A percentile compares a stretch with the other conserved stretches of the same genome.
These are phyloP conservation scores for Plebejus melissa DNA, from an alignment of 2,888 invertebrate species.

Conservation along the genomic window DNA sequence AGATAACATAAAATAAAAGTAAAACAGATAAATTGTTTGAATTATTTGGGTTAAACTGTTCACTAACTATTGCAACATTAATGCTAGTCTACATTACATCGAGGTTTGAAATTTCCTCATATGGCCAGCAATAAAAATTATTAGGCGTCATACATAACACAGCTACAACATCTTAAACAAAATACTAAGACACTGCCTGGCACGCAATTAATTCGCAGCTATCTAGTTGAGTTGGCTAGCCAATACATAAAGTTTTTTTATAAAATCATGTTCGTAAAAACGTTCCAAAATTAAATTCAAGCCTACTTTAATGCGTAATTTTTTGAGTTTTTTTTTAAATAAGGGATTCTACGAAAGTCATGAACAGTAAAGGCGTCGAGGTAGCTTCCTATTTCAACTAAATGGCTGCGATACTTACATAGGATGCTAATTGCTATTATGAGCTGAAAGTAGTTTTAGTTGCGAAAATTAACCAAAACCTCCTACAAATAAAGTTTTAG, in stretches of 20 bases:
- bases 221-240: neutral
- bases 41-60: conserved; percentile 36
- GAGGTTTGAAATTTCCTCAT: conserved; percentile 36
- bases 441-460: neutral
- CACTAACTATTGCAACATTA: conserved; percentile 40
- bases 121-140: conserved; percentile 18
- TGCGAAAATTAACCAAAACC: neutral
- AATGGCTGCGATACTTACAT: neutral
- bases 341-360: too few species aligned
- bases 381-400: neutral
- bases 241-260: neutral
- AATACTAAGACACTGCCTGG: conserved; percentile 26
- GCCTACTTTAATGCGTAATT: too few species aligned
- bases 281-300: too few species aligned
- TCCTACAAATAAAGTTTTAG: conserved; percentile 3
- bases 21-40: neutral
- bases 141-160: conserved; percentile 16
- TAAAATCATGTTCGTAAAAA: too few species aligned
- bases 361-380: too few species aligned
- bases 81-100: conserved; percentile 41
- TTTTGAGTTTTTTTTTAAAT: too few species aligned
- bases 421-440: neutral
- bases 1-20: too few species aligned
- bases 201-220: neutral
- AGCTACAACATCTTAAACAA: conserved; percentile 11